These are phyloP conservation scores for Porites cylindrica DNA, from an alignment of 92 coral and sea anemone genomes.

Conservation along the genomic window DNA sequence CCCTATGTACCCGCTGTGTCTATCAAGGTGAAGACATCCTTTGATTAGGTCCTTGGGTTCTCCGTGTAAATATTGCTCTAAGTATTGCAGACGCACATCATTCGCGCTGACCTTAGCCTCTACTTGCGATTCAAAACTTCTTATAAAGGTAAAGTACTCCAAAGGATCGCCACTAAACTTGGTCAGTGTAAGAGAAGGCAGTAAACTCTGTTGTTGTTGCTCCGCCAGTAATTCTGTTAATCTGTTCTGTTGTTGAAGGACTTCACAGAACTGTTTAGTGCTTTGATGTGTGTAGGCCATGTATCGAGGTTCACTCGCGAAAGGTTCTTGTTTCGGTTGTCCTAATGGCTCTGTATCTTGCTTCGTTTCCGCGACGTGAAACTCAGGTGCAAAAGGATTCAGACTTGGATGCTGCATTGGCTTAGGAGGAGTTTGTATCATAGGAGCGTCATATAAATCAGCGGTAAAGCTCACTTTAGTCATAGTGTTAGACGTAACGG, in stretches of 20 bases:
- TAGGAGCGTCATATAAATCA: neutral
- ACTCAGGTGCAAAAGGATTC: slow-evolving; percentile 3
- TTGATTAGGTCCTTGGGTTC: slow-evolving; percentile 67
- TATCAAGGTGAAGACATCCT: slow-evolving; percentile 56
- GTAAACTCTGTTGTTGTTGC: slow-evolving; percentile 49
- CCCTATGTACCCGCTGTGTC: slow-evolving; percentile 38
- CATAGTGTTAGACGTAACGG: too few species aligned
- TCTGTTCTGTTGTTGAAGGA: slow-evolving; percentile 49
- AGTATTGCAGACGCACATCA: slow-evolving; percentile 39
- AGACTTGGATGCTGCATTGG: neutral
- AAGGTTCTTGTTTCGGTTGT: too few species aligned
- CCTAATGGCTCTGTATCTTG: too few species aligned
- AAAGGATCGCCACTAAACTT: slow-evolving; percentile 61
- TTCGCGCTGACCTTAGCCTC: slow-evolving; percentile 16
- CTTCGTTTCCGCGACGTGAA: neutral
- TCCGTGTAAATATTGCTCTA: slow-evolving; percentile 61
- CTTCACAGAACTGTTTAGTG: neutral
- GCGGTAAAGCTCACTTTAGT: neutral
- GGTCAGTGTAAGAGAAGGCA: slow-evolving; percentile 56
- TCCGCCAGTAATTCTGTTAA: slow-evolving; percentile 46
- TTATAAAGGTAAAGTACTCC: slow-evolving; percentile 35
- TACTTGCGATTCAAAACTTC: slow-evolving; percentile 60
- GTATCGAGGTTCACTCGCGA: too few species aligned
- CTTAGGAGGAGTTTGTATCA: neutral
- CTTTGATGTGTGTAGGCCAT: neutral